Evolutionary conservation across 2,888 invertebrate genomes (phyloP).

Genomic region (Blastobasis lacticolella): DNA sequence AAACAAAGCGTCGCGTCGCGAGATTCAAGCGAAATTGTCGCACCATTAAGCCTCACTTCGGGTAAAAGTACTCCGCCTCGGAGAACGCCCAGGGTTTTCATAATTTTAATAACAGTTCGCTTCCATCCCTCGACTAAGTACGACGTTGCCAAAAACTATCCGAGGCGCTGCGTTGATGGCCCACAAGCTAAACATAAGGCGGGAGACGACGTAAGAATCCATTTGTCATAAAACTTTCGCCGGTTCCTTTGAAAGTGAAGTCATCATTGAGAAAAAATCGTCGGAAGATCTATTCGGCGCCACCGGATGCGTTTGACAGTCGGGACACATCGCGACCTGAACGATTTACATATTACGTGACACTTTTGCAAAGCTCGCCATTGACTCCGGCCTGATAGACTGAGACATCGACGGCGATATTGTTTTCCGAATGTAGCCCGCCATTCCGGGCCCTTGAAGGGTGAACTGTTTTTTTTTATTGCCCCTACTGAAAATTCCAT

Average conservation of each 20-base stretch:
- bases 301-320: conserved; percentile 63
- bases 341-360: conserved; percentile 74
- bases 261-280: conserved; percentile 58
- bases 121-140: no score
- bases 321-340: conserved; percentile 67
- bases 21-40: conserved; percentile 43
- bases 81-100: no score
- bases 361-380: conserved; percentile 63
- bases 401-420: conserved; percentile 65
- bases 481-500: conserved; percentile 50
- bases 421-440: conserved; percentile 56
- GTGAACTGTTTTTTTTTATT: conserved; percentile 57
- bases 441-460: conserved; percentile 42
- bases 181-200: no score
- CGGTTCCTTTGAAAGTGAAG: conserved; percentile 42
- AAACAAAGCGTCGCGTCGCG: conserved; percentile 42
- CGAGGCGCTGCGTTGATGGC: no score
- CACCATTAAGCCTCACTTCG: conserved; percentile 44
- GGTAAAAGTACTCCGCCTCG: conserved; percentile 26
- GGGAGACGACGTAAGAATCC: conserved; percentile 24
- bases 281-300: conserved; percentile 45
- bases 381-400: conserved; percentile 65
- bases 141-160: no score
- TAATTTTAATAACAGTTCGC: no score
- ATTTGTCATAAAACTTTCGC: conserved; percentile 32